Evolutionary conservation across 2,113 vertebrate genomes (phyloP).

Genomic region (Hippolais icterina): DNA sequence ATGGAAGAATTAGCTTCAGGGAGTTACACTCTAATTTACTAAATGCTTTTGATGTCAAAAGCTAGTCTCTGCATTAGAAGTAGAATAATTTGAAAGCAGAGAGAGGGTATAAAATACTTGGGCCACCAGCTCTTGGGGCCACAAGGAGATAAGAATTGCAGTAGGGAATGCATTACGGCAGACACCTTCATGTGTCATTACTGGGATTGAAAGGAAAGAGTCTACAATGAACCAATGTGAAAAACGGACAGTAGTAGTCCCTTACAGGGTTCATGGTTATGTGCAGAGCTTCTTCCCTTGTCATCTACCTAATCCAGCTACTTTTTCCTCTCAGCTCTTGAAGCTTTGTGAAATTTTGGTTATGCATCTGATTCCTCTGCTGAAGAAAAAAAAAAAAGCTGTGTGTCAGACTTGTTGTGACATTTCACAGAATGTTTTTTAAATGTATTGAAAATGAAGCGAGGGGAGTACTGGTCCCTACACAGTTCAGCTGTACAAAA

Average conservation of each 20-base stretch:
- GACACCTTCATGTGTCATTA: background rate
- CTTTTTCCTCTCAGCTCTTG: background rate
- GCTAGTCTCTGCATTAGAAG: background rate
- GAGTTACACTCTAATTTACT: slow-evolving; percentile 1
- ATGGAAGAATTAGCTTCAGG: background rate
- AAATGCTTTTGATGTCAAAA: slow-evolving; percentile 30
- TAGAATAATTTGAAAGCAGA: background rate
- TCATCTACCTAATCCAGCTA: background rate
- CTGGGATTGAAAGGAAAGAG: background rate
- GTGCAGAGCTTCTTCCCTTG: background rate
- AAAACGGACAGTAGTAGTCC: background rate
- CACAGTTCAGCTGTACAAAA: background rate
- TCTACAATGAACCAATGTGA: background rate
- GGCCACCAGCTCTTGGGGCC: background rate
- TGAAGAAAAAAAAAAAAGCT: background rate
- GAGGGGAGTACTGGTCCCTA: background rate
- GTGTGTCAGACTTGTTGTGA: background rate
- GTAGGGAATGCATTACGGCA: background rate
- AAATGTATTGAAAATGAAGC: background rate
- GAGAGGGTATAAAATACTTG: background rate
- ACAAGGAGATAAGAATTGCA: background rate
- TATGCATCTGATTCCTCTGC: background rate
- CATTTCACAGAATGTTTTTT: background rate
- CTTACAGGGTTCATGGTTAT: background rate
- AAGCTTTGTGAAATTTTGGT: background rate